Conservation (phyloP, 2,113 vertebrate genomes). For the Salvelinus fontinalis region DNA sequence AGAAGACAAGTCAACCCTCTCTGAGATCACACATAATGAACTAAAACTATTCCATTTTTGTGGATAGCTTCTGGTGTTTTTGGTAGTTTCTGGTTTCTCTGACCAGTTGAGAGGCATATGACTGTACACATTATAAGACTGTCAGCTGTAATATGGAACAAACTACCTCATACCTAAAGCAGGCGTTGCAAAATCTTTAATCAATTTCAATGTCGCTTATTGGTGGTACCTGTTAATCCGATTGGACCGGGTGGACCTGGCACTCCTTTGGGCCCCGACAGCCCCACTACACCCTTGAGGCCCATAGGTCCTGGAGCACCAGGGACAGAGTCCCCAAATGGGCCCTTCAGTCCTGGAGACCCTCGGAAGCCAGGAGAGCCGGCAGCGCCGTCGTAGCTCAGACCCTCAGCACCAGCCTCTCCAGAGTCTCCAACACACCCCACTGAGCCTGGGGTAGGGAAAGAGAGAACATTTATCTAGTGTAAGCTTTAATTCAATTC, state of each 20-base stretch:
- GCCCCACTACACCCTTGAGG: conserved; percentile 50
- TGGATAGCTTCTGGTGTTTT: background rate
- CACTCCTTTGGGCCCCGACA: conserved; percentile 70
- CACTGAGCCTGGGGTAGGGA: conserved; percentile 42
- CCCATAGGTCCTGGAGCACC: conserved; percentile 60
- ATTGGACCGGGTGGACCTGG: conserved; percentile 53
- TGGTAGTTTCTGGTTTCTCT: too few relatives aligned
- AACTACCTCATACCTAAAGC: too few relatives aligned
- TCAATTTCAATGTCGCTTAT: background rate
- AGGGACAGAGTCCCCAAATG: conserved; percentile 45
- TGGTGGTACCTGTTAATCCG: conserved; percentile 52
- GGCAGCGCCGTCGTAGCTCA: conserved; percentile 48
- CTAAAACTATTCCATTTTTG: background rate
- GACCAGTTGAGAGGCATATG: too few relatives aligned
- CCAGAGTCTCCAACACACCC: conserved; percentile 62
- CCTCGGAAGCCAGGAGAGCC: conserved; percentile 59
- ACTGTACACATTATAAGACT: too few relatives aligned
- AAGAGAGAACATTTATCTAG: background rate
- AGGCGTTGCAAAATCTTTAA: too few relatives aligned
- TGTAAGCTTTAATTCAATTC: background rate
- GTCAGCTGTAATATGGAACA: too few relatives aligned
- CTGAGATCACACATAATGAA: background rate
- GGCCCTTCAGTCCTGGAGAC: conserved; percentile 61
- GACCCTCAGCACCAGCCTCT: conserved; percentile 62
- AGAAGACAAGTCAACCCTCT: background rate